Percentiles rank a stretch among this genome's conserved stretches.
Conservation (phyloP, 2,113 vertebrate species). For the Chionis minor region DNA sequence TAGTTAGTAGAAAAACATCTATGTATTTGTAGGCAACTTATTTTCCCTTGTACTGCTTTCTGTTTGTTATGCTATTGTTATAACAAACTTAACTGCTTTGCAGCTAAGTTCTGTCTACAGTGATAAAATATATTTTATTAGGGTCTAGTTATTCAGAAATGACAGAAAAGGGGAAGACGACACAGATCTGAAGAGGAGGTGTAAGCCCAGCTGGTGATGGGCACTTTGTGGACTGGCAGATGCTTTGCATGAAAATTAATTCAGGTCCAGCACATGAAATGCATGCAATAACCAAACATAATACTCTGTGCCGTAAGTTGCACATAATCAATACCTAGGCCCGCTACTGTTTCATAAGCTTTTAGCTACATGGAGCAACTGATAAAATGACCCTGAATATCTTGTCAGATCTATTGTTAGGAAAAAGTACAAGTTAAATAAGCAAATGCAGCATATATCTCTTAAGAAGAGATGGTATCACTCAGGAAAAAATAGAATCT, state of each 20-base stretch:
- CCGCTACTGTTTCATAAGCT: background rate
- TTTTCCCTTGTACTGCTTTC: background rate
- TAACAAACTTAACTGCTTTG: background rate
- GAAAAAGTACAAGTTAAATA: background rate
- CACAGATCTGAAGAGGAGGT: background rate
- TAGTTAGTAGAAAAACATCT: background rate
- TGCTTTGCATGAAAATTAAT: background rate
- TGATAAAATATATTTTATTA: background rate
- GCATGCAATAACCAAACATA: background rate
- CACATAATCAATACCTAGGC: background rate
- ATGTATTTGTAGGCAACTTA: background rate
- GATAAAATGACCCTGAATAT: background rate
- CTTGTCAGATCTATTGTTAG: background rate
- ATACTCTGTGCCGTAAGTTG: background rate
- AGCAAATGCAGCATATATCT: background rate
- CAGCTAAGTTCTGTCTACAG: background rate
- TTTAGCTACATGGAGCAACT: background rate
- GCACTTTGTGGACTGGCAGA: background rate
- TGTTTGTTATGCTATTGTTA: background rate
- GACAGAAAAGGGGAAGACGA: background rate
- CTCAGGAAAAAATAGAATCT: background rate
- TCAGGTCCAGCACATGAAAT: background rate
- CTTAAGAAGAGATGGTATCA: background rate
- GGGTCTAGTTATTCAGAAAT: background rate
- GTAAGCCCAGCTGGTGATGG: background rate